Percentiles rank a stretch among this genome's conserved stretches.
Conservation (phyloP, 2,888 invertebrate species). For the Dryadula phaetusa region DNA sequence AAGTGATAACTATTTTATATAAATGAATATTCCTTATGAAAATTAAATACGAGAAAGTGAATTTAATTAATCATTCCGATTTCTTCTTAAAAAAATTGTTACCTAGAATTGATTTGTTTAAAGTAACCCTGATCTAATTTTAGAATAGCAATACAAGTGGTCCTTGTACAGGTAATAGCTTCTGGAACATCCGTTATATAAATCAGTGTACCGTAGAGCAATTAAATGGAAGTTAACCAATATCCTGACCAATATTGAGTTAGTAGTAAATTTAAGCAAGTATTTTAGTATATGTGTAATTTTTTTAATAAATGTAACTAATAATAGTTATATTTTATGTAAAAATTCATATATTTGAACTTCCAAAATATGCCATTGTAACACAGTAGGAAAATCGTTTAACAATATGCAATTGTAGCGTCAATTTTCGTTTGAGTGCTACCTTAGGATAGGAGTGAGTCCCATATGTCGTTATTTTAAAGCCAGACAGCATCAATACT, state of each 20-base stretch:
- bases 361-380: too few relatives aligned
- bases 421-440: too few relatives aligned
- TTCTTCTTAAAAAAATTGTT: not conserved
- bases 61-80: too few relatives aligned
- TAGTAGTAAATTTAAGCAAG: not conserved
- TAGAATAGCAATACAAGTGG: not conserved
- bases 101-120: not conserved
- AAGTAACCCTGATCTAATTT: not conserved
- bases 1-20: too few relatives aligned
- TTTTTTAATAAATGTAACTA: not conserved
- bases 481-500: too few relatives aligned
- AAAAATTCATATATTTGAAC: too few relatives aligned
- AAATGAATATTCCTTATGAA: too few relatives aligned
- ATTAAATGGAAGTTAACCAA: conserved; percentile 23
- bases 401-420: too few relatives aligned
- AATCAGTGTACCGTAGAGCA: conserved; percentile 3
- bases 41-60: too few relatives aligned
- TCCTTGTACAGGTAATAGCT: conserved; percentile 1
- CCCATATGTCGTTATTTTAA: too few relatives aligned
- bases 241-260: conserved; percentile 16
- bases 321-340: not conserved
- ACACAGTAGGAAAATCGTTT: too few relatives aligned
- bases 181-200: conserved; percentile 12
- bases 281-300: not conserved
- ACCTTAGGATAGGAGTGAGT: too few relatives aligned